These are phyloP conservation scores for Picus viridis DNA, from an alignment of 2,797 vertebrate genomes.

Conservation along the genomic window DNA sequence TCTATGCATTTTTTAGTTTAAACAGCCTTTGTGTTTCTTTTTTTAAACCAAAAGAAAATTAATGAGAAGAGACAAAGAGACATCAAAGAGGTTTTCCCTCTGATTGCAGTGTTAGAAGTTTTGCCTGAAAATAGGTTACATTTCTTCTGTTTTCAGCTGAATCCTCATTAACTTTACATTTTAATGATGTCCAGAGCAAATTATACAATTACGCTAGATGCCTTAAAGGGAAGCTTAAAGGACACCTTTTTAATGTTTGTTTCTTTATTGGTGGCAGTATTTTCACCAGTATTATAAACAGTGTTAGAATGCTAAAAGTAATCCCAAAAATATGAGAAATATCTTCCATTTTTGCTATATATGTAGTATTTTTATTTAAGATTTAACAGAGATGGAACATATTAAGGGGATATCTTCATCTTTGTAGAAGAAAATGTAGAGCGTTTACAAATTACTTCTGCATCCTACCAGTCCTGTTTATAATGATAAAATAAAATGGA, in stretches of 20 bases:
- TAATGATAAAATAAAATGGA: constrained; percentile 67
- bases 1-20: constrained; percentile 83
- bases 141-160: constrained; percentile 86
- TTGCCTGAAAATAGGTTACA: constrained; percentile 89
- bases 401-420: constrained; percentile 29
- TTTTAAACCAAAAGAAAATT: constrained; percentile 84
- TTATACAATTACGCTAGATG: constrained; percentile 86
- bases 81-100: constrained; percentile 93
- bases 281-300: constrained; percentile 75
- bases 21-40: constrained; percentile 85
- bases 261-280: constrained; percentile 71
- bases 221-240: constrained; percentile 90
- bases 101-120: constrained; percentile 94
- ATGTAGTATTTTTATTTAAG: constrained; percentile 28
- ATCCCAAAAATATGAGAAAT: constrained; percentile 16
- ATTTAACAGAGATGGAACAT: constrained; percentile 32
- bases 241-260: constrained; percentile 79
- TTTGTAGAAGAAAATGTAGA: background rate
- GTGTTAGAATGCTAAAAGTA: constrained; percentile 45
- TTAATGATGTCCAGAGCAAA: constrained; percentile 95
- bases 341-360: constrained; percentile 12
- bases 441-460: constrained; percentile 61
- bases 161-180: constrained; percentile 96
- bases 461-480: constrained; percentile 65
- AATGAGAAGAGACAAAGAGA: constrained; percentile 94